Base-by-base conservation (phyloP, 1,140 invertebrate species). In the Aphelinus certus region DNA sequence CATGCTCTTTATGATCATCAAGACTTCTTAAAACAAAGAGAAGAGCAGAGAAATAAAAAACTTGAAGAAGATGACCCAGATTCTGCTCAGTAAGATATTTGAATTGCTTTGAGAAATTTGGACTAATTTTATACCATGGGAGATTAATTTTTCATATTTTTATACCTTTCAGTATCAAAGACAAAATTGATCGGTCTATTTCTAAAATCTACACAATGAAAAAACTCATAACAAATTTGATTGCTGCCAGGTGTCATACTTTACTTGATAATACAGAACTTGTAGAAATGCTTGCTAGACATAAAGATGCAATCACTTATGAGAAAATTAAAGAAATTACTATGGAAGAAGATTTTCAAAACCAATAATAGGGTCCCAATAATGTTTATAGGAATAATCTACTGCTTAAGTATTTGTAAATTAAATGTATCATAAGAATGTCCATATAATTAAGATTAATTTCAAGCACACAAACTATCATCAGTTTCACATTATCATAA, bases 181-280 rank as follows among this genome's bases (percentile, higher is more conserved):
- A 79, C 2, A 78, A 77, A 78, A 73, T 77, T 48, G 63, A 81
- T 10, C 76, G 45, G 9, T 71, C 26, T 2, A 46, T 86, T 72
- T 48, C 26, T 5, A 86, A 80, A 61, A 83, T 85, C 56, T 82
- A 83, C 74, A 65, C 83, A 65, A 81, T 82, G 78, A 84, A 85
- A 69, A 81, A 78, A 67, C 69, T 86, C 7, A 85, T 85, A 69
- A 78, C 77, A 42, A 85, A 81, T 75, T 79, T 85, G 9, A 80
- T 83, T 68, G 79, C 80, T 49, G 46, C 78, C 10, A 80, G 78
- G 7, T 7, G 53, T 61, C 0, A 75, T 1, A 58, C 79, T 7
- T 46, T 84, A 9, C 1, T 7, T 3, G 51, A 82, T 0, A 26
- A 80, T 7, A 62, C 76, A 7, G 10, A 75, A 7, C 56, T 85